phyloP scores from a whole-genome alignment of 2,113 vertebrate species.

The Dissostichus mawsoni region DNA sequence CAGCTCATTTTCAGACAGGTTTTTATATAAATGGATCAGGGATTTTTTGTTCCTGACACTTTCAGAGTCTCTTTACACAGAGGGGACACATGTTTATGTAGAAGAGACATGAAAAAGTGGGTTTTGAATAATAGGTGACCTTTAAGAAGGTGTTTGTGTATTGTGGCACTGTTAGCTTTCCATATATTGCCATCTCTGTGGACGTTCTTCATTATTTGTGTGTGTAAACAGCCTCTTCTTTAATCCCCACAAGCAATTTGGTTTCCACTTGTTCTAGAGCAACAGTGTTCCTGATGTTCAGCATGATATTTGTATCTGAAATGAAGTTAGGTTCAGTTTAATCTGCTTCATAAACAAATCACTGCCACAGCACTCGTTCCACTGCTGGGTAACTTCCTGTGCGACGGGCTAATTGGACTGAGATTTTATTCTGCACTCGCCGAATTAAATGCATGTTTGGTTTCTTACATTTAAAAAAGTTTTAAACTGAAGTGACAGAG shows the following conservation, averaged over 20 bases:
- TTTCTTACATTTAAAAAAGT: slow-evolving; percentile 17
- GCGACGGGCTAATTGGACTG: slow-evolving; percentile 59
- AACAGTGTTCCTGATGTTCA: neutral
- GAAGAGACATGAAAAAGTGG: too few species aligned
- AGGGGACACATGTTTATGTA: too few species aligned
- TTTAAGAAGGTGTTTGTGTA: too few species aligned
- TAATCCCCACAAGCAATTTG: slow-evolving; percentile 47
- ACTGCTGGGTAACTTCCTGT: slow-evolving; percentile 24
- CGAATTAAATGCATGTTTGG: slow-evolving; percentile 24
- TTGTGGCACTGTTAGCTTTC: too few species aligned
- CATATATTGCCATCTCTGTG: neutral
- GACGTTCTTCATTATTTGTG: slow-evolving; percentile 44
- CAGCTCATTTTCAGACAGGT: too few species aligned
- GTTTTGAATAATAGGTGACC: too few species aligned
- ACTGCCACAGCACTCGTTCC: slow-evolving; percentile 2
- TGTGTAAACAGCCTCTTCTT: slow-evolving; percentile 35
- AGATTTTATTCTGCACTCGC: slow-evolving; percentile 45
- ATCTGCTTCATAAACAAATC: slow-evolving; percentile 62
- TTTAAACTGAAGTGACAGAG: slow-evolving; percentile 25
- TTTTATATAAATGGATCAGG: too few species aligned
- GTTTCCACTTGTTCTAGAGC: slow-evolving; percentile 8
- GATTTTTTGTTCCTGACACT: too few species aligned
- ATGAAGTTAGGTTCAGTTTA: slow-evolving; percentile 51
- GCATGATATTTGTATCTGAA: slow-evolving; percentile 43
- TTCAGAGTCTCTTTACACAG: too few species aligned